These are phyloP conservation scores for Sebastes steindachneri DNA, from an alignment of 2,797 vertebrate genomes.

Conservation along the genomic window DNA sequence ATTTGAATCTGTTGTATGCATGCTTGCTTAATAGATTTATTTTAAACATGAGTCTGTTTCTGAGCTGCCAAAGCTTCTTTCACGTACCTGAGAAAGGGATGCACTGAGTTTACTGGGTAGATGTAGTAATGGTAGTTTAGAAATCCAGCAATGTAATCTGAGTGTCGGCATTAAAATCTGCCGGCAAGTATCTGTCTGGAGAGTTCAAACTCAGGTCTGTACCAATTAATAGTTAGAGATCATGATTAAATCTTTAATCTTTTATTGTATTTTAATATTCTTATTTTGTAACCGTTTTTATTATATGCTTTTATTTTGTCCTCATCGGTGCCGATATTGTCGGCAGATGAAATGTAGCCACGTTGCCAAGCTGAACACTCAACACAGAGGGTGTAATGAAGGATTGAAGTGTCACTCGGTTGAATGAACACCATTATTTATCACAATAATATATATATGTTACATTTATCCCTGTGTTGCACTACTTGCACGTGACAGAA, in stretches of 20 bases:
- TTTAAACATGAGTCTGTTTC: background rate
- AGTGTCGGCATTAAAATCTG: background rate
- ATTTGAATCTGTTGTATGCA: background rate
- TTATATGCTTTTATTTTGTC: background rate
- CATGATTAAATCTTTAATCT: background rate
- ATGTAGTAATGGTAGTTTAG: background rate
- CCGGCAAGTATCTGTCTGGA: background rate
- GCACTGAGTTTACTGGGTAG: background rate
- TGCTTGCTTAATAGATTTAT: background rate
- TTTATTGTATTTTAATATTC: background rate
- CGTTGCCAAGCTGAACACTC: background rate
- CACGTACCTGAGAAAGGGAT: background rate
- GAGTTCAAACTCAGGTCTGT: background rate
- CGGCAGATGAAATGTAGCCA: background rate
- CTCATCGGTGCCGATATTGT: background rate
- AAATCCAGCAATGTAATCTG: background rate
- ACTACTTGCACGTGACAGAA: slow-evolving; percentile 16
- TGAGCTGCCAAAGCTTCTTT: background rate
- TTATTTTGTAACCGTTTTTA: background rate
- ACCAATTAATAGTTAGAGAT: background rate
- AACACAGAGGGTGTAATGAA: slow-evolving; percentile 11
- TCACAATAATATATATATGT: background rate
- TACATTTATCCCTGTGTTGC: background rate
- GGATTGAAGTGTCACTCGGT: background rate
- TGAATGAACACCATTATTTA: slow-evolving; percentile 2